A percentile compares a stretch with the other conserved stretches of the same genome.
Conservation (phyloP, 2,888 invertebrate genomes). For the Mayetiola destructor region DNA sequence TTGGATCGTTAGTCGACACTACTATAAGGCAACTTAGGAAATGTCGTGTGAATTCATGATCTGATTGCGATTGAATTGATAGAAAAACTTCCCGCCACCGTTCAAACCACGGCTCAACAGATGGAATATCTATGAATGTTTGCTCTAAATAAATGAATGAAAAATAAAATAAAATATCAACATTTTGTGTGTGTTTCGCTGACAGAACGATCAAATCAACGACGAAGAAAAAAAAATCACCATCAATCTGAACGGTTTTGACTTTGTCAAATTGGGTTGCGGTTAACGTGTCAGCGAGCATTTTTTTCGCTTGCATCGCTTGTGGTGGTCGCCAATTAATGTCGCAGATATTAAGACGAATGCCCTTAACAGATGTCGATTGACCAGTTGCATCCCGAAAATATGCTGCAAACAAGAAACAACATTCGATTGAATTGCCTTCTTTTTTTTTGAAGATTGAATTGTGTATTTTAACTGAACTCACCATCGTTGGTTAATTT, state of each 20-base stretch:
- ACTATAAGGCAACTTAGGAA: conserved; percentile 70
- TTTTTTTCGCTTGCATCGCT: conserved; percentile 65
- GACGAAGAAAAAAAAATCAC: conserved; percentile 28
- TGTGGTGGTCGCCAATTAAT: conserved; percentile 69
- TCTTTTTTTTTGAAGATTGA: too few species aligned
- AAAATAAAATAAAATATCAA: neutral
- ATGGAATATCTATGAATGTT: conserved; percentile 52
- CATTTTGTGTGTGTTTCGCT: conserved; percentile 9
- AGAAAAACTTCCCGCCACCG: conserved; percentile 86
- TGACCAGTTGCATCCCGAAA: conserved; percentile 71
- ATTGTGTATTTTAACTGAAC: conserved; percentile 14
- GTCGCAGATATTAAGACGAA: conserved; percentile 67
- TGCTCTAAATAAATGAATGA: conserved; percentile 31
- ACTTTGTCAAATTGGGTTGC: conserved; percentile 43
- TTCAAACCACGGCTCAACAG: conserved; percentile 86
- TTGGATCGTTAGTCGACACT: conserved; percentile 53
- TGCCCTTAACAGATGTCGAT: conserved; percentile 54
- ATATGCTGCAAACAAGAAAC: conserved; percentile 43
- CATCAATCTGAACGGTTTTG: conserved; percentile 39
- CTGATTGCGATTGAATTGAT: conserved; percentile 73
- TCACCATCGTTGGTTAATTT: conserved; percentile 58
- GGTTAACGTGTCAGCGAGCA: conserved; percentile 69
- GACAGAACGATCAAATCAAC: neutral
- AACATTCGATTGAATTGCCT: conserved; percentile 15
- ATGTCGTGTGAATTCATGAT: conserved; percentile 92